Base-by-base conservation (phyloP, 2,888 invertebrate species). In the Drosophila greeni region DNA sequence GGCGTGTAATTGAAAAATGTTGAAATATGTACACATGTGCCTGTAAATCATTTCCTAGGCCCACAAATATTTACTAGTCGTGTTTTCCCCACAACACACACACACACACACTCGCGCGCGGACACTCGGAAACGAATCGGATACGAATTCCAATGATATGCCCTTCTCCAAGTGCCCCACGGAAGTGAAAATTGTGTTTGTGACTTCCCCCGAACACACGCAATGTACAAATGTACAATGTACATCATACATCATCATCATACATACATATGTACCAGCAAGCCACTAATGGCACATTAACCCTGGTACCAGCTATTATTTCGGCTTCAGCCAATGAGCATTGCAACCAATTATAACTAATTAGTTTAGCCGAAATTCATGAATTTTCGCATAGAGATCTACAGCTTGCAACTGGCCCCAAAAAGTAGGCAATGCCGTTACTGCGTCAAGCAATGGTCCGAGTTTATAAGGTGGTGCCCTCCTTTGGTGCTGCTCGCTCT, bases 141-240 rank as follows among this genome's bases (percentile, higher is more conserved):
- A 59, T 26, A 42, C 23, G 16, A 36, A 16, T 39, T 52, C 29
- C 24, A 31, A 31, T 37, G 18, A 16, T 53, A 26, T 73, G 36
- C 36, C 43, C 51, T 56, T 56, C 56, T 70, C 33, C 34, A 40
- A 39, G 45, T 70, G 55, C 45, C 58, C 54, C 66, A 65, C 72
- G 59, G 70, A 70, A 70, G 36, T 45, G 51, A 58, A 70, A 55
- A 70, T 48, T 64, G 29, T 24, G 31, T 39, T 47, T 58, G 39
- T 49, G 47, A 48, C 31, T 48, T 33, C 20, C 26, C 11, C 26
- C 34, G 9, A 26, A 12, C 34, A 14, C 29, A 36, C 29, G 26
- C 54, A 53, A 56, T 54, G 55, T n/a, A 26, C 36, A 43, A 54
- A 65, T 42, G 42, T 45, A 16, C 43, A 43, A 26, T 26, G 16